A percentile compares a stretch with the other conserved stretches of the same genome.
phyloP scores from a whole-genome alignment of 2,797 vertebrate species.

The Propithecus perrieri region DNA sequence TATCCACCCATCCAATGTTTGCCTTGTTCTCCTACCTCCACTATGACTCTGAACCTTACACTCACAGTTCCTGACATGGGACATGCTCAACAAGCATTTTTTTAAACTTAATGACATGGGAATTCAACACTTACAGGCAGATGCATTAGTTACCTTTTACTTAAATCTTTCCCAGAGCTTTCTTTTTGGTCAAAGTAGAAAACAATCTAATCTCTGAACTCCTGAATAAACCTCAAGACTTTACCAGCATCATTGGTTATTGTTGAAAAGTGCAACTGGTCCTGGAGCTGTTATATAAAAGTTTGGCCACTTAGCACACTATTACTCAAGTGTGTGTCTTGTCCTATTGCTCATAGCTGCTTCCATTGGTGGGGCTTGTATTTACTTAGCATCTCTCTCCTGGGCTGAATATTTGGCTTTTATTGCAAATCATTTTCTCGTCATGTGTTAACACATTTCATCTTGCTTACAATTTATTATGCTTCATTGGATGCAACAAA shows the following conservation, averaged over 20 bases:
- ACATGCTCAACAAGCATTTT: neutral
- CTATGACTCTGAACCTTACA: neutral
- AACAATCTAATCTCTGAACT: neutral
- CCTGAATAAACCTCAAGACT: neutral
- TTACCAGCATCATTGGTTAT: neutral
- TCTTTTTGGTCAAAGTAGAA: neutral
- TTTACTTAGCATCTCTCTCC: neutral
- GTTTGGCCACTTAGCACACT: neutral
- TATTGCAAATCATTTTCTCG: slow-evolving; percentile 30
- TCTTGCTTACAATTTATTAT: slow-evolving; percentile 47
- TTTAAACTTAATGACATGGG: neutral
- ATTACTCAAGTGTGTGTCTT: slow-evolving; percentile 9
- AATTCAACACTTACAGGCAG: neutral
- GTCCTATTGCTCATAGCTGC: neutral
- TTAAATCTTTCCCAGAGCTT: neutral
- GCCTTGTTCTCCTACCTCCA: neutral
- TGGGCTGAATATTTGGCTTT: neutral
- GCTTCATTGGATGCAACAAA: slow-evolving; percentile 33
- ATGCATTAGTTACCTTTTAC: neutral
- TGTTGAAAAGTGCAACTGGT: neutral
- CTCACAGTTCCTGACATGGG: neutral
- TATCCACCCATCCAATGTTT: neutral
- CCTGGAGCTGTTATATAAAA: neutral
- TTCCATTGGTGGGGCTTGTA: neutral
- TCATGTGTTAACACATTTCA: slow-evolving; percentile 26